Percentiles rank a stretch among this genome's conserved stretches.
Evolutionary conservation across 1,140 invertebrate genomes (phyloP).

Genomic region (Limonius californicus): DNA sequence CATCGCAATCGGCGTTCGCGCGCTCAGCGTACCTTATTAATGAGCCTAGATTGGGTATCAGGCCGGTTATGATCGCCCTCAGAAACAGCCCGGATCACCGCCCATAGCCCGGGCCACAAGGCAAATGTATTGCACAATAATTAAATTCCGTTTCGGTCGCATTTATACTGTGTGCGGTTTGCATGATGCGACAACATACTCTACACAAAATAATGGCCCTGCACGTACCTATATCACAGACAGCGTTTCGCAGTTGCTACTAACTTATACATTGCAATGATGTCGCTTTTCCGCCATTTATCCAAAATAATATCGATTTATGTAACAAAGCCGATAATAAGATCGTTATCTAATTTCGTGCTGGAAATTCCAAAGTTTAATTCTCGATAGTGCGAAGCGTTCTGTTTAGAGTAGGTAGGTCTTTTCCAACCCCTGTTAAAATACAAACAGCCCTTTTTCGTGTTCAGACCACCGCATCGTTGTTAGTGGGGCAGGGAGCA

Average conservation of each 20-base stretch:
- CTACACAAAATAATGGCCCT: slow-evolving; percentile 7
- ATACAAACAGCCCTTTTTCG: too few relatives aligned
- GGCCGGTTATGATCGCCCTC: slow-evolving; percentile 31
- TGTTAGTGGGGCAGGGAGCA: too few relatives aligned
- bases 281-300: too few relatives aligned
- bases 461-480: too few relatives aligned
- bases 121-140: slow-evolving; percentile 45
- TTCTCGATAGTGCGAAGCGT: too few relatives aligned
- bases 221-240: slow-evolving; percentile 41
- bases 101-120: slow-evolving; percentile 26
- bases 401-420: too few relatives aligned
- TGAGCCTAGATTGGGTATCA: slow-evolving; percentile 41
- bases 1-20: slow-evolving; percentile 38
- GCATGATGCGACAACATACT: slow-evolving; percentile 22
- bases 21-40: slow-evolving; percentile 40
- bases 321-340: too few relatives aligned
- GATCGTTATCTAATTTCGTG: too few relatives aligned
- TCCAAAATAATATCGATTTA: too few relatives aligned
- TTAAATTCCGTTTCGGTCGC: slow-evolving; percentile 45
- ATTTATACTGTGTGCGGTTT: slow-evolving; percentile 43
- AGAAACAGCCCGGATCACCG: slow-evolving; percentile 25
- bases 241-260: background rate
- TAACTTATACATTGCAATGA: too few relatives aligned
- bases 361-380: too few relatives aligned
- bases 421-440: too few relatives aligned